Conservation (phyloP, 1,140 invertebrate species). For the Macrosteles quadrilineatus region DNA sequence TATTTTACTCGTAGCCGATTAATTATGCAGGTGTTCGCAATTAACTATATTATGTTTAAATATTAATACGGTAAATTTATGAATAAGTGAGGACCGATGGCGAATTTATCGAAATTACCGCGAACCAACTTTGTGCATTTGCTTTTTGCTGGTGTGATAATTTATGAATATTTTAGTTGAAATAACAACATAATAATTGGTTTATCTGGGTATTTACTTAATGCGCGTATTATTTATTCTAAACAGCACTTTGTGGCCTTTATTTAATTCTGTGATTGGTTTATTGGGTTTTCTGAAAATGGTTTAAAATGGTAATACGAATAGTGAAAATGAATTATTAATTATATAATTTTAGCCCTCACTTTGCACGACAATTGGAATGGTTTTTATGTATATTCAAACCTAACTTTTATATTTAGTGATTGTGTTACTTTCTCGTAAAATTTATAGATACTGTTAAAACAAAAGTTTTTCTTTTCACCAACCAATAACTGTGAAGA, state of each 20-base stretch:
- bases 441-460: no score
- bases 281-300: no score
- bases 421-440: no score
- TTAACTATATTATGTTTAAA: slow-evolving; percentile 24
- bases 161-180: slow-evolving; percentile 25
- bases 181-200: slow-evolving; percentile 24
- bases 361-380: no score
- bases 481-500: no score
- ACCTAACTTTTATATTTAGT: no score
- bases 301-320: no score
- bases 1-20: slow-evolving; percentile 6
- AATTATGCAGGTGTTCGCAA: slow-evolving; percentile 16
- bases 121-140: not conserved
- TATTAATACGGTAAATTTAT: slow-evolving; percentile 14
- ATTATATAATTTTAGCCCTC: no score
- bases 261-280: not conserved
- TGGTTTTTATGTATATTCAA: no score
- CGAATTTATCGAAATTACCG: not conserved
- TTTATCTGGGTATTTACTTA: not conserved
- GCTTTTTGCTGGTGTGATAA: slow-evolving; percentile 15
- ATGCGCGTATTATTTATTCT: not conserved
- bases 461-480: no score
- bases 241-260: not conserved
- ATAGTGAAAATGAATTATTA: no score
- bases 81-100: not conserved